Evolutionary conservation across 2,797 vertebrate species (phyloP).

Genomic region (Rhinogobio ventralis): DNA sequence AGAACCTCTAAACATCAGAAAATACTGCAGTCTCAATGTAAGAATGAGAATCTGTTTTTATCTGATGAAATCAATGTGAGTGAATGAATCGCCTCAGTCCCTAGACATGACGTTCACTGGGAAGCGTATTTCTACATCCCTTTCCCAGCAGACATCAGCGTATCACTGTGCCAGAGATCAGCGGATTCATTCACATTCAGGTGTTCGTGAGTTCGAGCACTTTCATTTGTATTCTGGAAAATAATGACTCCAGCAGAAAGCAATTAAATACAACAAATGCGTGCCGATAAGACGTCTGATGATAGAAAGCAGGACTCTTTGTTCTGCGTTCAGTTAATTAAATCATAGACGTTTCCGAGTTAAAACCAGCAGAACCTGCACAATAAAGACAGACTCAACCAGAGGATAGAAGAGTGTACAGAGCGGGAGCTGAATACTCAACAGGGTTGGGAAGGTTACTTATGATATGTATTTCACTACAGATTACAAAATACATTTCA

Average conservation of each 20-base stretch:
- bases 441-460: too few relatives aligned
- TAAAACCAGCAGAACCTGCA: background rate
- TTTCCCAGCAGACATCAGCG: background rate
- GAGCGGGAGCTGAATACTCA: background rate
- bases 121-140: background rate
- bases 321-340: background rate
- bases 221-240: background rate
- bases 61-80: too few relatives aligned
- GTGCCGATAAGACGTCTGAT: slow-evolving; percentile 3
- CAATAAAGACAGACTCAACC: background rate
- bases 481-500: too few relatives aligned
- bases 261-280: background rate
- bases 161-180: background rate
- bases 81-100: too few relatives aligned
- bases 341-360: background rate
- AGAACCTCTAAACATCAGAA: background rate
- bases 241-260: background rate
- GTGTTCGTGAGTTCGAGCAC: background rate
- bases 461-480: too few relatives aligned
- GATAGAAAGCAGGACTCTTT: background rate
- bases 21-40: background rate
- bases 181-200: background rate
- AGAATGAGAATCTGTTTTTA: too few relatives aligned
- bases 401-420: background rate
- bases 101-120: too few relatives aligned